Evolutionary conservation across 2,797 vertebrate species (phyloP).

Genomic region (Periparus ater): DNA sequence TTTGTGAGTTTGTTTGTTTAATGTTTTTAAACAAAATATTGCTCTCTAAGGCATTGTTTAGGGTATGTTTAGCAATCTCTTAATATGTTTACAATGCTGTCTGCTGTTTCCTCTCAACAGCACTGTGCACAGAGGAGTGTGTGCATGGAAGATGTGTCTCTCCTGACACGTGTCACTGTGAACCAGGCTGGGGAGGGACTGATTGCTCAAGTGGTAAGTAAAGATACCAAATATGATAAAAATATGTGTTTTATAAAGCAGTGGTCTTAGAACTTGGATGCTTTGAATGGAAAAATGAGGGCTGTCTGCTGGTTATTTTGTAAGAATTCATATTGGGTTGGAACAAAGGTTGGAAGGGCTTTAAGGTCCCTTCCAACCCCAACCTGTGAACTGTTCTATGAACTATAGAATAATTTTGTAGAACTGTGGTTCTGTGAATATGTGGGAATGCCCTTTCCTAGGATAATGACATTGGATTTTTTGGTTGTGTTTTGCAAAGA

Average conservation of each 20-base stretch:
- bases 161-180: slow-evolving; percentile 97
- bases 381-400: no score
- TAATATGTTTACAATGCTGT: background rate
- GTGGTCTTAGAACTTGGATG: background rate
- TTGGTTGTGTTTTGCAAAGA: background rate
- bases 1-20: background rate
- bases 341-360: background rate
- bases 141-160: slow-evolving; percentile 95
- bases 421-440: background rate
- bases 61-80: background rate
- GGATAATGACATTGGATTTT: background rate
- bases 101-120: slow-evolving; percentile 64
- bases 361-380: background rate
- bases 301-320: background rate
- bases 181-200: slow-evolving; percentile 96
- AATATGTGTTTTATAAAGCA: background rate
- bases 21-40: slow-evolving; percentile 26
- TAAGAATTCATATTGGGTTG: background rate
- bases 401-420: background rate
- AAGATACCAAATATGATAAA: background rate
- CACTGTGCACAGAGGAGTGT: slow-evolving; percentile 95
- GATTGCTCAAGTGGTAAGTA: slow-evolving; percentile 99
- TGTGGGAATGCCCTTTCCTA: background rate
- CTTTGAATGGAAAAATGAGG: background rate
- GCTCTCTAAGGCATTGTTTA: background rate